A percentile compares a stretch with the other conserved stretches of the same genome.
phyloP scores from a whole-genome alignment of 2,888 invertebrate genomes.

The Cepaea hortensis region DNA sequence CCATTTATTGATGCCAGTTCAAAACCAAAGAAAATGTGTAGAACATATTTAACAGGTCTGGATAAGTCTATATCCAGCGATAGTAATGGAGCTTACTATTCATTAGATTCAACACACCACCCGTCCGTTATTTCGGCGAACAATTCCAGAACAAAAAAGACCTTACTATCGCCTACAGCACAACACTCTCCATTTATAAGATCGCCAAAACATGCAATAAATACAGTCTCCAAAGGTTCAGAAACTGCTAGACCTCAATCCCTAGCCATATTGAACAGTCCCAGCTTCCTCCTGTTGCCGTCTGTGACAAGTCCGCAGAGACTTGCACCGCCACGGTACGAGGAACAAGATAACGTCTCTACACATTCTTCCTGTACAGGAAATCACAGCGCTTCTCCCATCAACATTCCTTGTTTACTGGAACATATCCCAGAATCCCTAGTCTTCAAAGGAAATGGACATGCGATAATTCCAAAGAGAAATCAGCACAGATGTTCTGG shows the following conservation, averaged over 20 bases:
- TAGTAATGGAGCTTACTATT: background rate
- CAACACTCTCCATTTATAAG: background rate
- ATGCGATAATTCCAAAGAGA: background rate
- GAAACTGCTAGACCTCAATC: background rate
- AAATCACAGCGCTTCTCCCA: background rate
- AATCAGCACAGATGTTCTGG: background rate
- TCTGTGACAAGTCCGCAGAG: background rate
- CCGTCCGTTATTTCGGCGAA: background rate
- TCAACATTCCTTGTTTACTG: background rate
- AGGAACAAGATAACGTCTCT: background rate
- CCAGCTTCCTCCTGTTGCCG: background rate
- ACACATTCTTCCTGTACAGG: background rate
- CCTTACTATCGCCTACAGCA: background rate
- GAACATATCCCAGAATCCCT: background rate
- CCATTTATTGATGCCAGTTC: background rate
- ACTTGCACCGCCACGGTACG: background rate
- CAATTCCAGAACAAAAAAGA: background rate
- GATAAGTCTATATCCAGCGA: slow-evolving; percentile 9
- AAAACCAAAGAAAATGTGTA: background rate
- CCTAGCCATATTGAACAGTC: background rate
- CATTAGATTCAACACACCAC: background rate
- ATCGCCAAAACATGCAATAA: too few species aligned
- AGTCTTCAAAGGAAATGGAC: background rate
- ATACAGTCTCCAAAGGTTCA: background rate
- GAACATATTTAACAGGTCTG: background rate